Evolutionary conservation across 64 coral and sea anemone genomes (phyloP).

Genomic region (Anthopleura sola): DNA sequence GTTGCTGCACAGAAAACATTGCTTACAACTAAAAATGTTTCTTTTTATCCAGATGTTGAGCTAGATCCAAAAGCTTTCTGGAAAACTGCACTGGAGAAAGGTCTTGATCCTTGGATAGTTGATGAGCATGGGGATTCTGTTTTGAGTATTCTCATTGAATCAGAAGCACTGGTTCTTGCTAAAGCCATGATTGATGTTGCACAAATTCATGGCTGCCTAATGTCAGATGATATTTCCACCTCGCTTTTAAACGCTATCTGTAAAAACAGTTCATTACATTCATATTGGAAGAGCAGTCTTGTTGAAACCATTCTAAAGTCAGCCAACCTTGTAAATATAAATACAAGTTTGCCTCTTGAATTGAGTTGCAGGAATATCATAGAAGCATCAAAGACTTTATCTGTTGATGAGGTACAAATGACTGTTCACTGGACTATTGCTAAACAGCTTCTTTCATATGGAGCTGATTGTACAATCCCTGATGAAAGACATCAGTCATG

Average conservation of each 20-base stretch:
- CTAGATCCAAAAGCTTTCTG: background rate
- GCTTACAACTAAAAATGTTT: too few species aligned
- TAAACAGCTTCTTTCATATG: background rate
- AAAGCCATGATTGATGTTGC: background rate
- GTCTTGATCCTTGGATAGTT: background rate
- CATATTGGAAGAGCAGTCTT: background rate
- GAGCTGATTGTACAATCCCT: background rate
- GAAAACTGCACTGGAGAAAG: background rate
- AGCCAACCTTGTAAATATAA: background rate
- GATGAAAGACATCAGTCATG: too few species aligned
- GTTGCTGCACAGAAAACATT: background rate
- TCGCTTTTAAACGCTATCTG: background rate
- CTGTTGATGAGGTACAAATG: background rate
- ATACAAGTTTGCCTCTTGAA: background rate
- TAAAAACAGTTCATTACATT: background rate
- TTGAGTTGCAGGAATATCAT: background rate
- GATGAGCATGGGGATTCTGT: background rate
- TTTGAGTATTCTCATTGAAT: background rate
- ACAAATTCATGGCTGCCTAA: background rate
- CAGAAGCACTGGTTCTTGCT: background rate
- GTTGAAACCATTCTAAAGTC: background rate
- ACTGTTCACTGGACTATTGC: background rate
- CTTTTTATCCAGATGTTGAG: background rate
- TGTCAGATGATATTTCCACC: background rate
- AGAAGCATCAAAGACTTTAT: background rate